Evolutionary conservation across 2,797 vertebrate species (phyloP).

Genomic region (Pseudomugil tenellus): DNA sequence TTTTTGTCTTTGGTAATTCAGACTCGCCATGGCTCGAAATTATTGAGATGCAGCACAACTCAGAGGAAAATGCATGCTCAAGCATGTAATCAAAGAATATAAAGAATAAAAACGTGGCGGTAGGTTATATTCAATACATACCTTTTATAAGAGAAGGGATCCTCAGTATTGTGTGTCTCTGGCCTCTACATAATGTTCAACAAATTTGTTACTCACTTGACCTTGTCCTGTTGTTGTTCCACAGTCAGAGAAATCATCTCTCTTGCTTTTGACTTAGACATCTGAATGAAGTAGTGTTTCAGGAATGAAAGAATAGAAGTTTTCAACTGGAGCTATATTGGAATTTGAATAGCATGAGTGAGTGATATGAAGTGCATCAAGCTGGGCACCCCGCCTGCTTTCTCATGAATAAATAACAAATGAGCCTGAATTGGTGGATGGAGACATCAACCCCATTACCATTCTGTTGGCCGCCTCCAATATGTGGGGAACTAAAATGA

Average conservation of each 20-base stretch:
- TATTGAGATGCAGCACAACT: conserved; percentile 9
- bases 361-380: conserved; percentile 66
- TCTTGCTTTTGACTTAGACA: conserved; percentile 22
- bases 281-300: conserved; percentile 48
- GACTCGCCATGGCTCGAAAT: neutral
- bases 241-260: conserved; percentile 20
- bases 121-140: neutral
- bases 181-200: conserved; percentile 11
- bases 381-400: conserved; percentile 61
- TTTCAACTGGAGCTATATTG: conserved; percentile 49
- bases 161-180: neutral
- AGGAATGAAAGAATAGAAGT: conserved; percentile 37
- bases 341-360: conserved; percentile 56
- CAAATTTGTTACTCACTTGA: conserved; percentile 9
- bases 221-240: conserved; percentile 38
- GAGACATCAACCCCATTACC: conserved; percentile 73
- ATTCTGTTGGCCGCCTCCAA: conserved; percentile 51
- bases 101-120: conserved; percentile 8
- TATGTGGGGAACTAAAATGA: conserved; percentile 63
- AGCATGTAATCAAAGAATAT: conserved; percentile 4
- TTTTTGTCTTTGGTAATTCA: neutral
- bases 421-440: conserved; percentile 59
- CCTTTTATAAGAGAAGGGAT: neutral
- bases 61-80: neutral
- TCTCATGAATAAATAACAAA: conserved; percentile 81